phyloP scores from a whole-genome alignment of 2,797 vertebrate genomes.

The Sebastolobus alascanus region DNA sequence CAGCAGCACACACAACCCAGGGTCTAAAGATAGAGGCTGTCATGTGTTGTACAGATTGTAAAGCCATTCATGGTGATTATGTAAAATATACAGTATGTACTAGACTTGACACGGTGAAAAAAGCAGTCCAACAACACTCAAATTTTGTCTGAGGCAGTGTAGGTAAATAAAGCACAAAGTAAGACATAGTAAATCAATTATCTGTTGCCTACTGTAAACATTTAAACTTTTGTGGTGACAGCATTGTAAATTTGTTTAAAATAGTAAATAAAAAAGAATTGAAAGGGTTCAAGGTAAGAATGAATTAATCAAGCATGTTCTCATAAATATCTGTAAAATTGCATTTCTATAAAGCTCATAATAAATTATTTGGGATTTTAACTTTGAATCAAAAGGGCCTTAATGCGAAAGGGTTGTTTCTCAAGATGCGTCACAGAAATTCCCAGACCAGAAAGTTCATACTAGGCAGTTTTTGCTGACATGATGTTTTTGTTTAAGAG shows the following conservation, averaged over 20 bases:
- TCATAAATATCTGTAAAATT: not conserved
- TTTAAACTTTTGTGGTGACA: not conserved
- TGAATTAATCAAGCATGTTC: not conserved
- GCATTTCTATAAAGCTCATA: not conserved
- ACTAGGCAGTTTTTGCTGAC: too few relatives aligned
- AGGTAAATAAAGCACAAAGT: not conserved
- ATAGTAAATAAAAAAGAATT: not conserved
- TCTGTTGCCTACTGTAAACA: not conserved
- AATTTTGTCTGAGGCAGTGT: not conserved
- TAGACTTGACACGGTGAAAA: not conserved
- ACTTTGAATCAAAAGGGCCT: not conserved
- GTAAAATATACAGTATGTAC: not conserved
- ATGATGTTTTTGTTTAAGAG: too few relatives aligned
- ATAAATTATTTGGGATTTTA: not conserved
- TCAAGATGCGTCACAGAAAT: not conserved
- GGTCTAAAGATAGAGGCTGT: conserved; percentile 15
- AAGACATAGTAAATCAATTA: not conserved
- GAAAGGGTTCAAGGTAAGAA: not conserved
- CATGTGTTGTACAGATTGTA: conserved; percentile 1
- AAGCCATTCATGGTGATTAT: not conserved
- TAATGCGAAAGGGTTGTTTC: not conserved
- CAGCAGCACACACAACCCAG: not conserved
- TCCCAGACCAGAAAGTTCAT: not conserved
- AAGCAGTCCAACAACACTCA: not conserved
- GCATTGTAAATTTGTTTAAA: not conserved